Conservation (phyloP, 1,140 invertebrate species). For the Ruditapes philippinarum region DNA sequence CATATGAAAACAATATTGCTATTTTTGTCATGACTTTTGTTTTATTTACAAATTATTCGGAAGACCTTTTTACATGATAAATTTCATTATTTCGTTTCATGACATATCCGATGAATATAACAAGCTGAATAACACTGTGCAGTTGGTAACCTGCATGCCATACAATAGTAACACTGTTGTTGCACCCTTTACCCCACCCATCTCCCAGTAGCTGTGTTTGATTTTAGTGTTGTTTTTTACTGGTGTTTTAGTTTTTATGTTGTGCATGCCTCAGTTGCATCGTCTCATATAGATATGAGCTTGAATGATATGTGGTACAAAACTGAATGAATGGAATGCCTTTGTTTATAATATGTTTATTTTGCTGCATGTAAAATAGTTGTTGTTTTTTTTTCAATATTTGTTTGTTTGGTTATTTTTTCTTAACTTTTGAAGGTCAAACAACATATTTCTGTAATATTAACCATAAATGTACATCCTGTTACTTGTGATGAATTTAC, state of each 20-base stretch:
- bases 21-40: too few relatives aligned
- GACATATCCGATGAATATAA: background rate
- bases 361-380: too few relatives aligned
- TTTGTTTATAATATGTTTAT: too few relatives aligned
- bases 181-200: background rate
- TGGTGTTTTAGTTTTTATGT: background rate
- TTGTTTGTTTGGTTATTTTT: too few relatives aligned
- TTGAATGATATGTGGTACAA: background rate
- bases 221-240: constrained; percentile 3
- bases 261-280: constrained; percentile 5
- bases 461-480: too few relatives aligned
- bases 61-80: too few relatives aligned
- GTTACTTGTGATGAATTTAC: too few relatives aligned
- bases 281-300: background rate
- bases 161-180: background rate
- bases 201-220: background rate
- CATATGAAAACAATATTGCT: too few relatives aligned
- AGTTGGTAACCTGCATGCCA: constrained; percentile 32
- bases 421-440: too few relatives aligned
- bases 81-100: constrained; percentile 6
- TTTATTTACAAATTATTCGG: too few relatives aligned
- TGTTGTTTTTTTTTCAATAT: too few relatives aligned
- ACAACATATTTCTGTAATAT: too few relatives aligned
- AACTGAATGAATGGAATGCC: background rate
- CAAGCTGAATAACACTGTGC: background rate